Evolutionary conservation across 2,113 vertebrate genomes (phyloP), one percentile per base, ranked within the genome.

Genomic region (Panthera leo): DNA sequence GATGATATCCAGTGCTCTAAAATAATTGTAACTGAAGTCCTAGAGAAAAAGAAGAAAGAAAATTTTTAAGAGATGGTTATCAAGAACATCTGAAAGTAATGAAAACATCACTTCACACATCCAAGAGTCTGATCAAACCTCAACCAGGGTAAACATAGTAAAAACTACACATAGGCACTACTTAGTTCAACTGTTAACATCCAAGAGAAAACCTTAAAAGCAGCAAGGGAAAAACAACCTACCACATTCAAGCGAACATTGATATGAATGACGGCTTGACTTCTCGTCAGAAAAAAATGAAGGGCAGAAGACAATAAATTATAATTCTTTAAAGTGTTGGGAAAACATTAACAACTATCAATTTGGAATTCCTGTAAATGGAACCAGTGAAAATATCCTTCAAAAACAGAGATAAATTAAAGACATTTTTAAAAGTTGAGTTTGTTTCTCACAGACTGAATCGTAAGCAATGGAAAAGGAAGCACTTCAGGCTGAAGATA

Each of bases 271-370:
- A 27, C 45, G 12, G 39, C 15, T 78, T 78, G 21, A 42, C 31
- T 61, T 91, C 92, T 76, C 93, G 91, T 29, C 83, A 85, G 80
- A 76, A 80, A 80, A 85, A 45, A 70, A 84, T 23, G 39, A 45
- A 78, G n/a, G 8, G 15, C 68, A 61, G 16, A 78, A 89, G 42
- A 70, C 42, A 78, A 51, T 36, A 29, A 79, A n/a, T 63, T 12
- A 42, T 80, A 15, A 71, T 42, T 31, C 34, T 29, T 85, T 65
- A 27, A 83, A 29, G 9, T 83, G 27, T 15, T 39, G 31, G 21
- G 58, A 58, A 42, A 92, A 71, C 23, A 19, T 51, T 51, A 48
- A 29, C 5, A 45, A 48, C n/a, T 65, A 65, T n/a, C 23, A 55
- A 36, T 31, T 3, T 9, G 45, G 48, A 84, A 89, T 29, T 91